Base-by-base conservation (phyloP, 2,113 vertebrate species). In the Corythaixoides concolor region DNA sequence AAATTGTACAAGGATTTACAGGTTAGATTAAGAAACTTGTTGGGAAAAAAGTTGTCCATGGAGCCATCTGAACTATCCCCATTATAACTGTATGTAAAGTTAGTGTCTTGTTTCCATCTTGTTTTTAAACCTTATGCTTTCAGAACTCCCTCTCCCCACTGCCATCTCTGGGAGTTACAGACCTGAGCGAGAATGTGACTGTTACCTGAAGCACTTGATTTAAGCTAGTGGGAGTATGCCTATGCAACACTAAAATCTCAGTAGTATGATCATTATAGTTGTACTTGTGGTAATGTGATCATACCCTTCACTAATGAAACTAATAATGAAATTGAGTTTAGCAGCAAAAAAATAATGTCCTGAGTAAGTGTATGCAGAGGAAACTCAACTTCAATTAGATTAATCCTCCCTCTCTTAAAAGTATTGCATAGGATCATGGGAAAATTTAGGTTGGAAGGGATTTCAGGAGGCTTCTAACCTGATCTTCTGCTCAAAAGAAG, bases 11-110 rank as follows among this genome's bases (percentile, higher is more conserved):
- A 77, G 13, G 21, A 68, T 58, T 62, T 85, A 63, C 18, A 45
- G 37, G 5, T 58, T 58, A 19, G 27, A 45, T 35, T 75, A 49
- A 84, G 33, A 85, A 87, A 70, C 13, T 19, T 37, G 2, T 49
- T 63, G 60, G 35, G 39, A 24, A 70, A 80, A 47, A 79, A 41
- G 4, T 37, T 4, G 24, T 33, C 43, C 2, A 3, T 60, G 26
- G 12, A 69, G 4, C 15, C 0, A 0, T 47, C 15, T 43, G 60
- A 90, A 60, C 69, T 69, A 56, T 47, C 4, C 3, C 12, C 3
- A 9, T 4, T 64, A 16, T 27, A 64, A 39, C 4, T 60, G 11
- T 21, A 22, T 41, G 5, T 14, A 28, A 70, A 66, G 12, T 66
- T 72, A 77, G 5, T 72, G 11, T 53, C 53, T 49, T 33, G 8